Evolutionary conservation across 2,797 vertebrate species (phyloP).

Genomic region (Cichlasoma orientale): DNA sequence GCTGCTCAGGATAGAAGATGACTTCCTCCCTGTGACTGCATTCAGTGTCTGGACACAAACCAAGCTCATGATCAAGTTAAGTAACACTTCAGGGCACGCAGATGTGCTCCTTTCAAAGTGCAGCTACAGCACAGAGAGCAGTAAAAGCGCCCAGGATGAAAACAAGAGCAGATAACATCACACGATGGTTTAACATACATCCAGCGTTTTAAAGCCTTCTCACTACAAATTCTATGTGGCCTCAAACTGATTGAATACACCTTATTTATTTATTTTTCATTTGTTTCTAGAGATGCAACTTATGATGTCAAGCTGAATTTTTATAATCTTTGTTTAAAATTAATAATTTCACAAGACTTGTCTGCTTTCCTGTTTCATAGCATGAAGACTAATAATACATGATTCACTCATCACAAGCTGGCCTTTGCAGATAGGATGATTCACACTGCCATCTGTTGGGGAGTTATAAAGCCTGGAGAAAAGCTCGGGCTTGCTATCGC

Average conservation of each 20-base stretch:
- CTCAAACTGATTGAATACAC: not conserved
- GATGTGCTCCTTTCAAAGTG: not conserved
- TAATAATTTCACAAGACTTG: not conserved
- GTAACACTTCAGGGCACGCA: not conserved
- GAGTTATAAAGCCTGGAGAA: constrained; percentile 36
- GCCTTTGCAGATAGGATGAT: constrained; percentile 43
- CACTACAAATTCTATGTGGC: not conserved
- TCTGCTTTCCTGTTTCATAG: not conserved
- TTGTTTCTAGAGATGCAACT: not conserved
- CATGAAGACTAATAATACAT: not conserved
- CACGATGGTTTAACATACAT: not conserved
- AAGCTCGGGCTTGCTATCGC: constrained; percentile 28
- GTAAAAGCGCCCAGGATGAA: not conserved
- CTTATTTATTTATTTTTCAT: not conserved
- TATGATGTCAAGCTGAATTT: not conserved
- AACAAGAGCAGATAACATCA: not conserved
- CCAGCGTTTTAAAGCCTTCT: constrained; percentile 1
- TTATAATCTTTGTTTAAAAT: not conserved
- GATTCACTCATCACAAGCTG: constrained; percentile 12
- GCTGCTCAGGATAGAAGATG: not conserved
- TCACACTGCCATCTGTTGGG: constrained; percentile 81
- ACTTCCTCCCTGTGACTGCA: not conserved
- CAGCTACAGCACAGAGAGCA: constrained; percentile 1
- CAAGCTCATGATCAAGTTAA: constrained; percentile 10
- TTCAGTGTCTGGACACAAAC: not conserved